Conservation (phyloP, 2,888 invertebrate species). For the Drosophila mayaguana region DNA sequence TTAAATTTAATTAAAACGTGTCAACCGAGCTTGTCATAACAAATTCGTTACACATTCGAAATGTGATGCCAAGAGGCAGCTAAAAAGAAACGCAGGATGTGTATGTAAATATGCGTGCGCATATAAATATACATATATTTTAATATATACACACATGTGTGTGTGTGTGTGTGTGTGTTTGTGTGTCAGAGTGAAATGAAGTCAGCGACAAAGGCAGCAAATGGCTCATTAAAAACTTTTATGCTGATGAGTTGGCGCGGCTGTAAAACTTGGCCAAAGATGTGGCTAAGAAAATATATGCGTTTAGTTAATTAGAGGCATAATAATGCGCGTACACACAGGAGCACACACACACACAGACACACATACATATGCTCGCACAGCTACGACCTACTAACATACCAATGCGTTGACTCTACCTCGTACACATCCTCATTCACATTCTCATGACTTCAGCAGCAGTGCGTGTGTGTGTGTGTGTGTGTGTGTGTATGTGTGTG, state of each 20-base stretch:
- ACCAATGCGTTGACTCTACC: conserved; percentile 29
- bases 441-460: conserved; percentile 44
- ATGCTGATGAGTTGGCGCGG: conserved; percentile 69
- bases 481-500: background rate
- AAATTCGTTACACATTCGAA: conserved; percentile 61
- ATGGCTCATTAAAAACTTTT: conserved; percentile 78
- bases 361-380: background rate
- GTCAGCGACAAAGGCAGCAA: conserved; percentile 55
- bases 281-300: conserved; percentile 63
- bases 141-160: background rate
- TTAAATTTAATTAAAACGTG: conserved; percentile 80
- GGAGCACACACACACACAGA: conserved; percentile 19
- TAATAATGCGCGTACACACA: conserved; percentile 61
- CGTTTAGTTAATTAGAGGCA: conserved; percentile 69
- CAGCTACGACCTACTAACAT: conserved; percentile 57
- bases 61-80: conserved; percentile 25
- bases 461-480: conserved; percentile 28
- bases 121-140: background rate
- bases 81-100: conserved; percentile 19
- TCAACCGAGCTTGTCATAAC: conserved; percentile 77
- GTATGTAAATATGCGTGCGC: background rate
- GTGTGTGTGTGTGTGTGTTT: background rate
- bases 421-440: conserved; percentile 33
- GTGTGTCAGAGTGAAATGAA: conserved; percentile 5
- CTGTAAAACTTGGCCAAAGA: conserved; percentile 60